Evolutionary conservation across 2,797 vertebrate species (phyloP).

Genomic region (Macroramphosus scolopax): DNA sequence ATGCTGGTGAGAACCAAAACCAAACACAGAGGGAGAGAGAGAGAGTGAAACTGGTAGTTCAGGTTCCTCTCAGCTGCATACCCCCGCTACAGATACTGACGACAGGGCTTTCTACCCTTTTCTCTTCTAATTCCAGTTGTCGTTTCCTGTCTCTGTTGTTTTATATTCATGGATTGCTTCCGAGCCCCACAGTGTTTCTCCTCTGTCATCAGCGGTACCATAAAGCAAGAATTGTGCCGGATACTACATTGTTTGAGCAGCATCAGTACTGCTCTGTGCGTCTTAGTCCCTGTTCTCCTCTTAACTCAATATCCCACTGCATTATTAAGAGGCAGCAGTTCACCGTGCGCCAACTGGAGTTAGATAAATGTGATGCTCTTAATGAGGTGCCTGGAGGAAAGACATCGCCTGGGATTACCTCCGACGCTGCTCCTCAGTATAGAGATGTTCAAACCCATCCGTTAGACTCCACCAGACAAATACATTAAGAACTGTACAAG

Average conservation of each 20-base stretch:
- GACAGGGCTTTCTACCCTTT: slow-evolving; percentile 38
- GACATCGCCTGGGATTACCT: background rate
- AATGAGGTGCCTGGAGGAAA: slow-evolving; percentile 28
- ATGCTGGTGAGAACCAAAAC: slow-evolving; percentile 74
- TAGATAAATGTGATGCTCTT: slow-evolving; percentile 36
- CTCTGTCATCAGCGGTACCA: slow-evolving; percentile 1
- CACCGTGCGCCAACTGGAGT: slow-evolving; percentile 41
- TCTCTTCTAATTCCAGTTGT: slow-evolving; percentile 34
- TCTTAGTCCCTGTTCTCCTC: slow-evolving; percentile 29
- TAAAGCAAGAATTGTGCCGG: background rate
- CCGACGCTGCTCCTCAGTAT: slow-evolving; percentile 5
- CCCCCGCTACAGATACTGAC: slow-evolving; percentile 51
- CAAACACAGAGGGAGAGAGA: too few species aligned
- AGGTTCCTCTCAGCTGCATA: slow-evolving; percentile 55
- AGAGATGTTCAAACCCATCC: background rate
- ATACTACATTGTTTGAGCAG: background rate
- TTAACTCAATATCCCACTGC: slow-evolving; percentile 46
- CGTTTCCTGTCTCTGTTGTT: slow-evolving; percentile 25
- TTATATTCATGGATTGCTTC: slow-evolving; percentile 11
- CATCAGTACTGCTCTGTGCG: background rate
- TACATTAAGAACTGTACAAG: too few species aligned
- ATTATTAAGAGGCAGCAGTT: slow-evolving; percentile 58
- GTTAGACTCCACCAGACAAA: background rate
- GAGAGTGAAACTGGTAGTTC: slow-evolving; percentile 74
- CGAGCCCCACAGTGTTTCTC: too few species aligned